These are phyloP conservation scores for Sardina pilchardus DNA, from an alignment of 2,113 vertebrate species.

Conservation along the genomic window DNA sequence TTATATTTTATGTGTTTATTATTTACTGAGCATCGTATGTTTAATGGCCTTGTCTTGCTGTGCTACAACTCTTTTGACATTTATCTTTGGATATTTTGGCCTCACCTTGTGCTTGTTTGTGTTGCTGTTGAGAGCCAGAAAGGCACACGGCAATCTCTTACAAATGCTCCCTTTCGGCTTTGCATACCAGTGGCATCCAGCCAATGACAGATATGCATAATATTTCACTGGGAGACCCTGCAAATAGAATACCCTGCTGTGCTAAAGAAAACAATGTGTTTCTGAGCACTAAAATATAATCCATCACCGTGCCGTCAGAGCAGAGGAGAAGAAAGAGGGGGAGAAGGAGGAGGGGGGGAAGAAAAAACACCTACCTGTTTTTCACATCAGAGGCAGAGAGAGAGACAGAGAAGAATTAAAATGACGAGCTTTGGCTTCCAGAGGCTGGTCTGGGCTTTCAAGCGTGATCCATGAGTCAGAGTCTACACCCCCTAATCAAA, in stretches of 20 bases:
- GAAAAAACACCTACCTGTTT: conserved; percentile 83
- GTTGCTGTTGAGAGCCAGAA: conserved; percentile 41
- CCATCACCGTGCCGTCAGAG: conserved; percentile 90
- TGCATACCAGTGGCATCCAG: conserved; percentile 77
- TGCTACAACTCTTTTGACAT: neutral
- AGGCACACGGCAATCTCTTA: conserved; percentile 54
- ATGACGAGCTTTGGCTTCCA: conserved; percentile 75
- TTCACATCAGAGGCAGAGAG: conserved; percentile 81
- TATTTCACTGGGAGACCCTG: conserved; percentile 91
- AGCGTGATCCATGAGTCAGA: conserved; percentile 76
- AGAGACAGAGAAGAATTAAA: conserved; percentile 60
- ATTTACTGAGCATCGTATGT: neutral
- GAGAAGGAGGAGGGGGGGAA: conserved; percentile 53
- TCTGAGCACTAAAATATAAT: conserved; percentile 95
- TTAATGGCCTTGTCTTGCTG: neutral
- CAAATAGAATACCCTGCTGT: conserved; percentile 99
- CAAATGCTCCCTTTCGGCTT: conserved; percentile 56
- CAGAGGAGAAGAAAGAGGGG: conserved; percentile 53
- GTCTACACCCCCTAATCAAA: conserved; percentile 77
- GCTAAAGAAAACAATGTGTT: conserved; percentile 99
- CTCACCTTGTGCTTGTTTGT: conserved; percentile 44
- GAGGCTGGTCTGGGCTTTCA: conserved; percentile 73
- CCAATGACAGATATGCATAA: conserved; percentile 90
- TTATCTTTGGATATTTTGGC: neutral
- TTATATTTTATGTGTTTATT: neutral